Evolutionary conservation across 1,140 invertebrate species (phyloP).

Genomic region (Plectus sambesii): DNA sequence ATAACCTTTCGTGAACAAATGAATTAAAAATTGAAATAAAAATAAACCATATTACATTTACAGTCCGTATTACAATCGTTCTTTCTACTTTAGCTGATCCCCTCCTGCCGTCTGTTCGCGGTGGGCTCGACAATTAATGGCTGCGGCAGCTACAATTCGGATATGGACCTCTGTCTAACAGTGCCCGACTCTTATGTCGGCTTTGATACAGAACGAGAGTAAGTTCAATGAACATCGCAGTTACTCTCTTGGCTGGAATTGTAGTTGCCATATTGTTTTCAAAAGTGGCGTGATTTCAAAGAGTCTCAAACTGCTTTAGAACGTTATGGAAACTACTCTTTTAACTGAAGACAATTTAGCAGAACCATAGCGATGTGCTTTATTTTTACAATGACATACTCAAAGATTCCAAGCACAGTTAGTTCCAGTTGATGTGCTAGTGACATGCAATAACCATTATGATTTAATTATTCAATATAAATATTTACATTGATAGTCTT

Average conservation of each 20-base stretch:
- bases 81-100: too few species aligned
- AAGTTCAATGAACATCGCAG: slow-evolving; percentile 3
- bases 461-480: not conserved
- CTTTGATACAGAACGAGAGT: slow-evolving; percentile 14
- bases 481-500: not conserved
- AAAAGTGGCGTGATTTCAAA: slow-evolving; percentile 15
- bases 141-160: slow-evolving; percentile 33
- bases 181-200: slow-evolving; percentile 5
- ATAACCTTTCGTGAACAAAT: too few species aligned
- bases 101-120: slow-evolving; percentile 19
- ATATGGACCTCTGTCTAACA: slow-evolving; percentile 29
- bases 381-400: slow-evolving; percentile 24
- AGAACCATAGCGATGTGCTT: slow-evolving; percentile 20
- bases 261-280: not conserved
- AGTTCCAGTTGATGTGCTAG: too few species aligned
- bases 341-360: slow-evolving; percentile 20
- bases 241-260: not conserved
- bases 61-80: too few species aligned
- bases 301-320: slow-evolving; percentile 13
- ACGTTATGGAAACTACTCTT: not conserved
- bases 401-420: slow-evolving; percentile 18
- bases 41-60: too few species aligned
- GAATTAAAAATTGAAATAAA: too few species aligned
- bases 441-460: too few species aligned
- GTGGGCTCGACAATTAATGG: slow-evolving; percentile 36